A percentile compares a stretch with the other conserved stretches of the same genome.
Evolutionary conservation across 2,797 vertebrate genomes (phyloP).

Genomic region (Sebastes hubbsi): DNA sequence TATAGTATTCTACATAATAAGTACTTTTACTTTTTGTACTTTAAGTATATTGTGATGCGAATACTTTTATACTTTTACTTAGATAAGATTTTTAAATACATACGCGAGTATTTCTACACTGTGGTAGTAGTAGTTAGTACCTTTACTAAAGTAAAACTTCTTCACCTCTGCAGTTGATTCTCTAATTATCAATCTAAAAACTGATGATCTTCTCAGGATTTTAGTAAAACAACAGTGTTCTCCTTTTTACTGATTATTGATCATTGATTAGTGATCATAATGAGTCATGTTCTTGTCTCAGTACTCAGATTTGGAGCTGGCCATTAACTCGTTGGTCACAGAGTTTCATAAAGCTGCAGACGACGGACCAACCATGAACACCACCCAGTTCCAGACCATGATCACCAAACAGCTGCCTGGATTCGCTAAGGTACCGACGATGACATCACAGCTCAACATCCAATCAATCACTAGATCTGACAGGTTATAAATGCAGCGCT

Average conservation of each 20-base stretch:
- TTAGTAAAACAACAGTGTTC: not conserved
- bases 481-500: too few relatives aligned
- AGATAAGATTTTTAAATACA: too few relatives aligned
- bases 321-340: constrained; percentile 75
- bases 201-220: not conserved
- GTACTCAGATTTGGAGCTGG: constrained; percentile 79
- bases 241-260: not conserved
- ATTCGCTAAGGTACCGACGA: constrained; percentile 56
- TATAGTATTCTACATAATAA: not conserved
- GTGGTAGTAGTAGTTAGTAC: not conserved
- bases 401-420: constrained; percentile 73
- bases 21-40: not conserved
- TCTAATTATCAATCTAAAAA: too few relatives aligned
- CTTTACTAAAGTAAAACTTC: not conserved
- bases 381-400: constrained; percentile 78
- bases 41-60: not conserved
- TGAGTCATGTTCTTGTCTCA: constrained; percentile 19
- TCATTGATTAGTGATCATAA: not conserved
- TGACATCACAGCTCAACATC: constrained; percentile 18
- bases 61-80: too few relatives aligned
- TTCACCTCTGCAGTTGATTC: not conserved
- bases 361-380: constrained; percentile 60
- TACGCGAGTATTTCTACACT: too few relatives aligned
- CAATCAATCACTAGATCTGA: not conserved
- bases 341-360: constrained; percentile 75